These are phyloP conservation scores for Drosophila kohkoa DNA, from an alignment of 1,140 invertebrate species.

Conservation along the genomic window DNA sequence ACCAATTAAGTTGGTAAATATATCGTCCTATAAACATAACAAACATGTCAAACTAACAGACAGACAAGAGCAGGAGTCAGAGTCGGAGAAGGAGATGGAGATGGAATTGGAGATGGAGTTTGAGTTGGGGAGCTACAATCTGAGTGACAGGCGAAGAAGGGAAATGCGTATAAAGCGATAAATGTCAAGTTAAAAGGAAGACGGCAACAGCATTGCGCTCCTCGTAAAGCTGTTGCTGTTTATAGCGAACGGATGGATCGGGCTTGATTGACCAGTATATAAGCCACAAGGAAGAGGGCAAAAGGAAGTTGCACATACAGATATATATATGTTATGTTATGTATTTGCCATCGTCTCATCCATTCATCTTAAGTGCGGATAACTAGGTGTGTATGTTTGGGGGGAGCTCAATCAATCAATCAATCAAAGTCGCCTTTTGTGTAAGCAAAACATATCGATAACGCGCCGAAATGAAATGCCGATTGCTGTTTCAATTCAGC, in stretches of 20 bases:
- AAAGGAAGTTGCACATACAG: background rate
- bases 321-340: too few species aligned
- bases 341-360: conserved; percentile 5
- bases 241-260: background rate
- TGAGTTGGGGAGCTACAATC: background rate
- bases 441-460: conserved; percentile 54
- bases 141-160: conserved; percentile 18
- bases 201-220: conserved; percentile 22
- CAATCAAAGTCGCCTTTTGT: conserved; percentile 72
- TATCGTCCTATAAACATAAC: conserved; percentile 64
- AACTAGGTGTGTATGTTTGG: conserved; percentile 19
- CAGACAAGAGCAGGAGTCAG: conserved; percentile 21
- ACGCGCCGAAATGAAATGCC: conserved; percentile 43
- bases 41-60: conserved; percentile 43
- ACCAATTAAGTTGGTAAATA: conserved; percentile 79
- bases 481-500: conserved; percentile 40
- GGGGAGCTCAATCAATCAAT: conserved; percentile 72
- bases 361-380: conserved; percentile 29
- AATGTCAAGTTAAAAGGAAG: conserved; percentile 74
- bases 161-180: conserved; percentile 74
- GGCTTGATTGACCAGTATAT: conserved; percentile 3
- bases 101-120: background rate
- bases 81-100: background rate
- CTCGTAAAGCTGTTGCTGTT: conserved; percentile 45
- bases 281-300: background rate